Evolutionary conservation across 2,113 vertebrate species (phyloP), one percentile per base, ranked within the genome.

Genomic region (Mesocricetus auratus): DNA sequence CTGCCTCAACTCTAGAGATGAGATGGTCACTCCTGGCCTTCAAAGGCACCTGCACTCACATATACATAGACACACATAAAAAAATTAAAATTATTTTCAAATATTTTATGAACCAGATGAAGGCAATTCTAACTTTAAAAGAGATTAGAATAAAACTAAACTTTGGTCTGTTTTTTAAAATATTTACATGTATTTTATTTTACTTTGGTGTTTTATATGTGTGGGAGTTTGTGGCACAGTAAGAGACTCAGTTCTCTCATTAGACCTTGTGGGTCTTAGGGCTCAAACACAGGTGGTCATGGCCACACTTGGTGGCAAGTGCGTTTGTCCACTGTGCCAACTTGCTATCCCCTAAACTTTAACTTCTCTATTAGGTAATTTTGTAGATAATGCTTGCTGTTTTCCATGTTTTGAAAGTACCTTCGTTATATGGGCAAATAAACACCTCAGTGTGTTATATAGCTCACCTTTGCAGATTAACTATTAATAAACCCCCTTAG

Each of bases 61-160:
- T 42, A 26, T 42, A 82, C n/a, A 60, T 5, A 66, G 17, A 50
- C 62, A 64, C 7, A 85, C 10, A 26, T 45, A 64, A 13, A 62
- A 8, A 64, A 31, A 64, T 64, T 83, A 69, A 87, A 47, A 69
- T 47, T 71, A 78, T 86, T 97, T 92, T 95, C 39, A 82, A 97
- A 78, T 66, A 74, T 77, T 77, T 69, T 87, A 90, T 31, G 42
- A 68, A 85, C 42, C 71, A 12, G 6, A 22, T 53, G 74, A 90
- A 33, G 24, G 45, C 22, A 42, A 68, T 5, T 5, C 21, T 58
- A 92, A 95, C 81, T 87, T 82, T 73, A 93, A 89, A 96, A 93
- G 74, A 92, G 3, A 94, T 77, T 45, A 92, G 36, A 95, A 95
- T 13, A 89, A 75, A 87, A 83, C 1, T 62, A 89, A 94, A 86